These are phyloP conservation scores for Poeciliopsis paucimaculata DNA, from an alignment of 2,797 vertebrate genomes.

Conservation along the genomic window DNA sequence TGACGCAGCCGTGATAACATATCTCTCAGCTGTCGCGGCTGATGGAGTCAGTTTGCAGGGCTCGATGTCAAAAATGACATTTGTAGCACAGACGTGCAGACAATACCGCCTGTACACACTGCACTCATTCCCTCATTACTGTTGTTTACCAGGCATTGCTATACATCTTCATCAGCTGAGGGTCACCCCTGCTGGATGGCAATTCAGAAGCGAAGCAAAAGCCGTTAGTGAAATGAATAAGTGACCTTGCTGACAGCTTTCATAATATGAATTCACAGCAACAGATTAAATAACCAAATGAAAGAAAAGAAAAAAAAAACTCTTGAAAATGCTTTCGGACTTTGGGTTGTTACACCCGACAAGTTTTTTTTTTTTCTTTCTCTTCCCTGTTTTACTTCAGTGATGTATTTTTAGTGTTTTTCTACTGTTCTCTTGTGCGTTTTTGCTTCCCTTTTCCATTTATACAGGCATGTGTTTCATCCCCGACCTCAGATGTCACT, in stretches of 20 bases:
- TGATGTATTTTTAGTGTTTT: conserved; percentile 41
- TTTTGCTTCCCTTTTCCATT: conserved; percentile 39
- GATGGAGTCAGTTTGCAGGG: conserved; percentile 17
- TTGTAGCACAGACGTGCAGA: conserved; percentile 11
- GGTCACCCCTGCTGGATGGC: conserved; percentile 55
- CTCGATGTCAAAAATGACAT: conserved; percentile 33
- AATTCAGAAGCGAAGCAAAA: conserved; percentile 59
- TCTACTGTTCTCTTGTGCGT: conserved; percentile 39
- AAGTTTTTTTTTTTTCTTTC: conserved; percentile 18
- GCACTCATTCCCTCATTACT: conserved; percentile 44
- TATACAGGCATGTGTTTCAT: conserved; percentile 28
- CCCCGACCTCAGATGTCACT: conserved; percentile 8
- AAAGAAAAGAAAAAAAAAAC: background rate
- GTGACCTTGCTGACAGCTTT: conserved; percentile 59
- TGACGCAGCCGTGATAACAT: conserved; percentile 12
- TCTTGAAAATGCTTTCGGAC: conserved; percentile 25
- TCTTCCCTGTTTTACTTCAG: conserved; percentile 15
- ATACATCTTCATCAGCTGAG: conserved; percentile 69
- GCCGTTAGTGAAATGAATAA: conserved; percentile 49
- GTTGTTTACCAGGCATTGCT: conserved; percentile 63
- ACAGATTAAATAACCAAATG: conserved; percentile 52
- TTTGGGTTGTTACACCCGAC: conserved; percentile 32
- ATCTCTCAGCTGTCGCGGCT: conserved; percentile 21
- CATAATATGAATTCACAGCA: conserved; percentile 45
- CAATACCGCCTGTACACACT: background rate